Base-by-base conservation (phyloP, 2,888 invertebrate genomes). In the Ethmia dodecea region DNA sequence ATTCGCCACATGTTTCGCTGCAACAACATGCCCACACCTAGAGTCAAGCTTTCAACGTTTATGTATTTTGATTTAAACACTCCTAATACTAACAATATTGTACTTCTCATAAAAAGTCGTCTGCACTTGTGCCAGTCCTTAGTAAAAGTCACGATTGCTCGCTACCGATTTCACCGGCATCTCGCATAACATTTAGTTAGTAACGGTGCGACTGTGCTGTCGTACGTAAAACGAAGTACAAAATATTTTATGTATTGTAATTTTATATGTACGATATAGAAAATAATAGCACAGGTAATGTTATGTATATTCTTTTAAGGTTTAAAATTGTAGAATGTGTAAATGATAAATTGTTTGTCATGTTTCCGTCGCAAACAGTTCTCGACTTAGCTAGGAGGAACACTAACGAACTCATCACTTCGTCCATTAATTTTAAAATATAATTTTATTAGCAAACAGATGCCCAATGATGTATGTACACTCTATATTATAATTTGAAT, bases 361-460 rank as follows among this genome's bases (percentile, higher is more conserved):
- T 69, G 71, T 79, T 78, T 84, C 84, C 84, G 84, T 84, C 84
- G 80, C 77, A 80, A 78, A 72, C 74, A 72, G 76, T 81, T 80
- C 76, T 80, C 70, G 71, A 74, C 73, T 75, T 74, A 74, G 73
- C 77, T 77, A 76, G 72, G 76, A 79, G 74, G 73, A 78, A 76
- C 78, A 81, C 78, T 81, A 83, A 83, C 84, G 84, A 86, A 84
- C 80, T 80, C 78, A 69, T 76, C 72, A 84, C 79, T 86, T 83
- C 86, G 86, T 86, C 86, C 86, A 86, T 83, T 84, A 84, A 80
- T 80, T 83, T 81, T 76, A 81, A 80, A 69, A 71, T 67, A 79
- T 78, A 78, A 78, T 77, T 81, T 83, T 76, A 83, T 70, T 77
- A 78, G 72, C 70, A 63, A 70, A 71, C 73, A 73, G 74, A 75